Evolutionary conservation across 2,113 vertebrate genomes (phyloP).

Genomic region (Plotosus lineatus): DNA sequence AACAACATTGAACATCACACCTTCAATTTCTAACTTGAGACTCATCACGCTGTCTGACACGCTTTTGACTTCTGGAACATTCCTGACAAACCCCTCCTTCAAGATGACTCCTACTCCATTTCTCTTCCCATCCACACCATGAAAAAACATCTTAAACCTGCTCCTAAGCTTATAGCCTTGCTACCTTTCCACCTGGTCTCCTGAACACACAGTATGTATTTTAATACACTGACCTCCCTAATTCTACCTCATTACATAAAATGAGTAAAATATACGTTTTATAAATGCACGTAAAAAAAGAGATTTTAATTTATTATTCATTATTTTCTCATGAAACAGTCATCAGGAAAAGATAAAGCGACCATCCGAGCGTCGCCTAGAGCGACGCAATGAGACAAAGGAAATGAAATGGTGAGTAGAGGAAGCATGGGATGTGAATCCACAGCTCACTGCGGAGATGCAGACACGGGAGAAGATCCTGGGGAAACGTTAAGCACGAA

Average conservation of each 20-base stretch:
- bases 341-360: neutral
- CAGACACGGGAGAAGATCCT: neutral
- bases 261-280: too few species aligned
- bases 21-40: too few species aligned
- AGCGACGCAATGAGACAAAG: neutral
- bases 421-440: neutral
- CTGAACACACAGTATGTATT: too few species aligned
- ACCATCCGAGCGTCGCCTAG: neutral
- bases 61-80: too few species aligned
- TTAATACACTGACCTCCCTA: neutral
- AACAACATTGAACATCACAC: too few species aligned
- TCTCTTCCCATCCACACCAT: too few species aligned
- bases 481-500: neutral
- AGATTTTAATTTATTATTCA: neutral
- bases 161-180: too few species aligned
- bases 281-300: neutral
- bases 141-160: too few species aligned
- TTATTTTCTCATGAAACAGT: neutral
- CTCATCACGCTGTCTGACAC: too few species aligned
- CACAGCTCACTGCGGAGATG: neutral
- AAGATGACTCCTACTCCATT: too few species aligned
- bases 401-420: neutral
- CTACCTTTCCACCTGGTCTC: too few species aligned
- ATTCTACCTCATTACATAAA: neutral
- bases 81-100: too few species aligned